These are phyloP conservation scores for Propithecus deckenii DNA, from an alignment of 2,797 vertebrate genomes.

Conservation along the genomic window DNA sequence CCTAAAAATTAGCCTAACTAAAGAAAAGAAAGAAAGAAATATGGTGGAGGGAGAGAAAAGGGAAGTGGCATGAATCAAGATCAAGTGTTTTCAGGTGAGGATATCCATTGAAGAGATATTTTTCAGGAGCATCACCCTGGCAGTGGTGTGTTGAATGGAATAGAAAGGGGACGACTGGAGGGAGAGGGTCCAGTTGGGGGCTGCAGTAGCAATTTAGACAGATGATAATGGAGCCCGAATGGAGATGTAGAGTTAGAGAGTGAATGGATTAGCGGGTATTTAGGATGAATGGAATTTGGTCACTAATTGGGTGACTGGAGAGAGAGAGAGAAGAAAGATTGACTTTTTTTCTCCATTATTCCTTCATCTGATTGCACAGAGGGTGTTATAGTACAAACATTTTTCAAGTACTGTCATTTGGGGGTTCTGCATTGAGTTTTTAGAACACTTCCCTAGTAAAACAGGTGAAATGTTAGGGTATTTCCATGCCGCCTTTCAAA, in stretches of 20 bases:
- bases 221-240: not conserved
- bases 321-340: not conserved
- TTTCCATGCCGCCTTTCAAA: constrained; percentile 16
- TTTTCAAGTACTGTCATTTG: not conserved
- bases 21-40: not conserved
- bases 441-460: not conserved
- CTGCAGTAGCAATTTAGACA: not conserved
- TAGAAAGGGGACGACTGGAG: not conserved
- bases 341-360: not conserved
- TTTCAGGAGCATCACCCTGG: not conserved
- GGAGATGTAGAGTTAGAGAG: not conserved
- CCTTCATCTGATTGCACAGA: not conserved
- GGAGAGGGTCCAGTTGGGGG: not conserved
- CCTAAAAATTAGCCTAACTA: not conserved
- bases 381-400: not conserved
- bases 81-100: not conserved
- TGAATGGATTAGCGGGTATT: not conserved
- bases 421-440: not conserved
- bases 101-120: not conserved
- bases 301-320: not conserved
- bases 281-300: not conserved
- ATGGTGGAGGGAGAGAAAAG: not conserved
- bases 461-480: not conserved
- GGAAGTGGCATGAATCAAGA: not conserved
- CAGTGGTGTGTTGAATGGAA: not conserved